A percentile compares a stretch with the other conserved stretches of the same genome.
These are phyloP conservation scores for Drosophila greeni DNA, from an alignment of 2,888 invertebrate genomes.

Conservation along the genomic window DNA sequence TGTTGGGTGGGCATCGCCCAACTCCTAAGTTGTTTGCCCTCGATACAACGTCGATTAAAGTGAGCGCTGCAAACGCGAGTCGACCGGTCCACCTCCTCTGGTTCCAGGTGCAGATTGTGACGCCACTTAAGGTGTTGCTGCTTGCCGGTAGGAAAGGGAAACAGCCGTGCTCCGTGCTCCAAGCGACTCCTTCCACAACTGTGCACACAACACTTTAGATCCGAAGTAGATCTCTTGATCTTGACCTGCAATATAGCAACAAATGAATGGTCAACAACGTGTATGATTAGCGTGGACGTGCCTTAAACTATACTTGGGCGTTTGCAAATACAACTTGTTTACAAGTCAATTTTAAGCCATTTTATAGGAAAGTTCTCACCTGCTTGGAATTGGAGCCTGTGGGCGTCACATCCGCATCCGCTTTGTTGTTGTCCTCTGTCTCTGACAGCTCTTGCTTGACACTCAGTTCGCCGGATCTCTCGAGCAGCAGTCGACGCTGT, in stretches of 20 bases:
- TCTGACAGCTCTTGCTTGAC: conserved; percentile 50
- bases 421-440: conserved; percentile 34
- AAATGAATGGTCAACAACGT: neutral
- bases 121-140: conserved; percentile 71
- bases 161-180: conserved; percentile 71
- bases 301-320: no score
- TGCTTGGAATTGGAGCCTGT: conserved; percentile 37
- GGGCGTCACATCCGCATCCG: conserved; percentile 20
- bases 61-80: conserved; percentile 68
- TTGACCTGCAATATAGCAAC: conserved; percentile 47
- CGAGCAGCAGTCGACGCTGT: conserved; percentile 41
- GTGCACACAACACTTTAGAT: conserved; percentile 64
- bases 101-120: conserved; percentile 68
- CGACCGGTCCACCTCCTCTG: conserved; percentile 43
- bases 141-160: conserved; percentile 62
- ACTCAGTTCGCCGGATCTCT: conserved; percentile 8
- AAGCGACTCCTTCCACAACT: conserved; percentile 65
- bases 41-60: conserved; percentile 73
- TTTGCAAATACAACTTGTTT: neutral
- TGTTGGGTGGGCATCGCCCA: conserved; percentile 73
- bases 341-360: no score
- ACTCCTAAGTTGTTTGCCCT: conserved; percentile 64
- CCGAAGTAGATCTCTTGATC: conserved; percentile 54
- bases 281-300: neutral
- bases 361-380: conserved; percentile 41